Conservation (phyloP, 2,888 invertebrate genomes). For the Microctonus brassicae region DNA sequence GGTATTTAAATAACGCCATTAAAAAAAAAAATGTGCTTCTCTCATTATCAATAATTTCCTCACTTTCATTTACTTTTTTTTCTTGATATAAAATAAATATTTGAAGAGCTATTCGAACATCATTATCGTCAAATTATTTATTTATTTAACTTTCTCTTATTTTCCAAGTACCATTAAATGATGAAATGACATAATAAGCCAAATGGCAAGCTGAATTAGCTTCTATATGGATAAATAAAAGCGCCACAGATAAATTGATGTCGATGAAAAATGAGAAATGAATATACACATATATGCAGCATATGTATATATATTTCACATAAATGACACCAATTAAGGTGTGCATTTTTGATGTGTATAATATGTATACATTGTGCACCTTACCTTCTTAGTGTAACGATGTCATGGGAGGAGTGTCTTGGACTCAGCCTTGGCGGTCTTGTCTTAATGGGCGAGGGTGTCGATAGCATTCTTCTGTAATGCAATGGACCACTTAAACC, state of each 20-base stretch:
- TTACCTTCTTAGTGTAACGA: constrained; percentile 65
- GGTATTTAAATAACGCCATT: not conserved
- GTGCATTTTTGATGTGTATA: not conserved
- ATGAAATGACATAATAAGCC: not conserved
- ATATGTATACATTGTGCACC: not conserved
- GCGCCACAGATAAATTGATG: not conserved
- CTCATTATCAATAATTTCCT: not conserved
- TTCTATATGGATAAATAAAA: not conserved
- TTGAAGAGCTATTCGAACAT: no score
- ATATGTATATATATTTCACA: not conserved
- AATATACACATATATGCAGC: not conserved
- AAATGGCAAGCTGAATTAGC: no score
- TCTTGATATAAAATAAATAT: no score
- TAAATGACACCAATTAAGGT: not conserved
- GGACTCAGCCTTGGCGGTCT: constrained; percentile 70
- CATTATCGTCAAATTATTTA: not conserved
- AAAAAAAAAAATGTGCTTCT: not conserved
- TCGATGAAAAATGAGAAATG: not conserved
- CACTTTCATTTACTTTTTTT: not conserved
- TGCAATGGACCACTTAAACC: constrained; percentile 64
- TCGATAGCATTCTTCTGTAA: constrained; percentile 72
- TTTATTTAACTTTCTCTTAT: no score
- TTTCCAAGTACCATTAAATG: not conserved
- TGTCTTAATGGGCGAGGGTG: constrained; percentile 70
- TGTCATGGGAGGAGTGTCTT: constrained; percentile 69